phyloP scores from a whole-genome alignment of 2,888 invertebrate genomes.

The Ametastegia equiseti region DNA sequence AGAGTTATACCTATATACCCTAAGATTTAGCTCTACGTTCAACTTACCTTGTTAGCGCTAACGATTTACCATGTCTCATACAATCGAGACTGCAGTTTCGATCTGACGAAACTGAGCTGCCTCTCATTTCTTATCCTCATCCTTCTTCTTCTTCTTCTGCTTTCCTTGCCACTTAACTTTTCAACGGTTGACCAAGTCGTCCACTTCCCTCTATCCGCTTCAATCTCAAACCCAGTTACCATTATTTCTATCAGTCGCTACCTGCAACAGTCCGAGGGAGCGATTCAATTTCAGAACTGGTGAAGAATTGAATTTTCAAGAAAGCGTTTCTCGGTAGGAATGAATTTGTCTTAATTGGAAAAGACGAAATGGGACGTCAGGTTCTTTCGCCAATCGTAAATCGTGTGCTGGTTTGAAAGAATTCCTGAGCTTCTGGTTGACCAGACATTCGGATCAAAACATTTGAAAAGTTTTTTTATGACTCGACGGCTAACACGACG shows the following conservation, averaged over 20 bases:
- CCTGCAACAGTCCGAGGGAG: neutral
- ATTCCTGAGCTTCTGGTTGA: neutral
- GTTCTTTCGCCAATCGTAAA: neutral
- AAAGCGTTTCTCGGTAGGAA: neutral
- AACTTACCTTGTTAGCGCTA: constrained; percentile 37
- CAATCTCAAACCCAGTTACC: neutral
- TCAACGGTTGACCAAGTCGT: neutral
- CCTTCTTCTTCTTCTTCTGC: too few species aligned
- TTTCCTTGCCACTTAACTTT: neutral
- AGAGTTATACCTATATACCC: too few species aligned
- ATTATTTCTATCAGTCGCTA: too few species aligned
- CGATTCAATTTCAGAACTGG: neutral
- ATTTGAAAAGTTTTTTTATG: constrained; percentile 38
- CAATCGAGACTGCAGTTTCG: constrained; percentile 11
- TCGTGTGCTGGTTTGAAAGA: neutral
- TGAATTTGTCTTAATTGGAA: neutral
- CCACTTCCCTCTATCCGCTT: neutral
- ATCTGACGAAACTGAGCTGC: neutral
- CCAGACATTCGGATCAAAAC: constrained; percentile 21
- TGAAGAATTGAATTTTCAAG: neutral
- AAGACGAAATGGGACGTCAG: neutral
- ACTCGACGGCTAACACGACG: constrained; percentile 29
- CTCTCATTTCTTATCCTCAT: neutral
- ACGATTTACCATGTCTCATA: constrained; percentile 33
- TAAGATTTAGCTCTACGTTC: neutral